Evolutionary conservation across 2,113 vertebrate genomes (phyloP), one percentile per base, ranked within the genome.

Genomic region (Ahaetulla prasina): DNA sequence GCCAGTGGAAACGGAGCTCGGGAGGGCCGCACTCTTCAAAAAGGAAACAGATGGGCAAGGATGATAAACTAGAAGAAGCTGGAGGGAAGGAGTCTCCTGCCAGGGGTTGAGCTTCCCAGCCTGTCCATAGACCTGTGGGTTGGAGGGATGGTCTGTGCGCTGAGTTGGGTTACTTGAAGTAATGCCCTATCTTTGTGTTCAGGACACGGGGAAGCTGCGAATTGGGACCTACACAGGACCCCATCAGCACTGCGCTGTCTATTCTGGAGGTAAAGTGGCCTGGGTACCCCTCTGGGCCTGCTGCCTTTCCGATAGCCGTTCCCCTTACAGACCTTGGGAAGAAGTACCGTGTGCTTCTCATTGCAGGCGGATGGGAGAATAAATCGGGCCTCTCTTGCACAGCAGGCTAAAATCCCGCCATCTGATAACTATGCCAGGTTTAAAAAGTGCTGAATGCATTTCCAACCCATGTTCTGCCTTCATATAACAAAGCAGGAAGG

Each of bases 191-290:
- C 43, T 94, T 12, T 39, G 45, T 89, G 23, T 8, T 0, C 96
- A 99, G 99, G 95, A 98, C 96, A 98, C 96, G 0, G 98, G 98
- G 53, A 99, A 98, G 93, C 97, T 99, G 92, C 96, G 96, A 1
- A 98, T 99, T 0, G 98, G 98, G 88, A 98, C 98, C 0, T 98
- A 98, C 96, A 98, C 97, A 0, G 98, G 98, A 0, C 96, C 97
- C 1, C 98, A 98, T 50, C 98, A 98, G 91, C 97, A 98, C 60
- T 98, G 98, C 0, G 97, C 98, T 0, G 97, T 99, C 92, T 98
- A 98, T 94, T 99, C 98, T 0, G 98, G 98, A 93, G 98, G 98
- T 98, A 92, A 94, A 55, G 0, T 0, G 9, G 7, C 68, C 23
- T 1, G 9, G 5, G 2, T 0, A 0, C 35, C 63, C 63, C 12